Base-by-base conservation (phyloP, 2,797 vertebrate species). In the Astyanax mexicanus region DNA sequence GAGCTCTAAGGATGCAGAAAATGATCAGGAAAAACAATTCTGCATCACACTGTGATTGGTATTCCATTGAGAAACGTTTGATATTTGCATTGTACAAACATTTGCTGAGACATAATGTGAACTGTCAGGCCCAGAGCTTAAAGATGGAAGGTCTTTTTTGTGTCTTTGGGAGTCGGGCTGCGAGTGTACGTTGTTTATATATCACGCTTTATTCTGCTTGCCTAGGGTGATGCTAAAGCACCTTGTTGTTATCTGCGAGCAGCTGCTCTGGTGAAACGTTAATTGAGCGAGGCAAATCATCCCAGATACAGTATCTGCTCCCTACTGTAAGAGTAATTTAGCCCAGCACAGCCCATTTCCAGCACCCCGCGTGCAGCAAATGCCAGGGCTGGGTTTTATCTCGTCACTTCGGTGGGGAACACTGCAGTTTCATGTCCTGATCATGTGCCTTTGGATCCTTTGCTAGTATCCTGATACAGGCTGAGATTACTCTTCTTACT, bases 231-330 rank as follows among this genome's bases (percentile, higher is more conserved):
- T 84, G 74, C 84, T 83, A 71, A 75, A 85, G 72, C 25, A 72
- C 85, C 89, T 88, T 76, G 81, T 75, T 82, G 80, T 78, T 85
- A 85, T 87, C 84, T 66, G 25, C 42, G 49, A 92, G 87, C 92
- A 94, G 92, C 89, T 92, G 92, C 86, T 89, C 83, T 79, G 83
- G 89, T 87, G 77, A 89, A 89, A 87, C 90, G 87, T 89, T 93
- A 94, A 93, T 92, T 92, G 91, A 90, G 89, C 82, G 80, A 89
- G 85, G 88, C 87, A 57, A 91, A 91, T 90, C 85, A 90, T 92
- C 86, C 84, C 83, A 89, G 88, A 88, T 91, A 91, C 87, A 89
- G 90, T 87, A 76, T 85, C 82, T 84, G 84, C 85, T 88, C 84
- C 80, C 71, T 75, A 76, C 73, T 74, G 67, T 78, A 81, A 76